Evolutionary conservation across 2,113 vertebrate genomes (phyloP), one percentile per base, ranked within the genome.

Genomic region (Pungitius pungitius): DNA sequence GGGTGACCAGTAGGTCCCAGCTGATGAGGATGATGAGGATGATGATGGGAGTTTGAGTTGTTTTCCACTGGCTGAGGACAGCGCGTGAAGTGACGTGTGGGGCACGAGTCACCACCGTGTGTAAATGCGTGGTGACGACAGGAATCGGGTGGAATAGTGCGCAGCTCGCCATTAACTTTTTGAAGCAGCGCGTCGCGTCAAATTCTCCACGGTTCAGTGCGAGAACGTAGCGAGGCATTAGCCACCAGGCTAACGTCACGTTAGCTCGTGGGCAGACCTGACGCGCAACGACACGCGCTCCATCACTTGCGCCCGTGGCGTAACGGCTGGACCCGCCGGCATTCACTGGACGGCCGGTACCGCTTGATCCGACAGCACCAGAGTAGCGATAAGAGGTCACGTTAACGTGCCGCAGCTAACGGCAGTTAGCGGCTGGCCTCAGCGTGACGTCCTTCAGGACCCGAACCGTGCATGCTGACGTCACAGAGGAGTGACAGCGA

Each of bases 371-470:
- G 27, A 2, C 6, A 6, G 18, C 24, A 3, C 3, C 7, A 2
- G 8, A 37, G 33, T 37, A 1, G 3, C 20, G 27, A 18, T 6
- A 33, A 26, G 10, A 51, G 26, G 2, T 74, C 15, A 6, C 6
- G 40, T 27, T 54, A 35, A 30, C 30, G 30, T 15, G 4, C 10
- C 17, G 3, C 40, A 49, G 63, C 73, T 80, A 68, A 20, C 37
- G 33, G 3, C n/a, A 8, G 20, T 8, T 72, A 76, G 68, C 55
- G 59, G 56, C 71, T 77, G 77, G 72, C 80, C 60, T 65, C 40
- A 11, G 20, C 59, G 17, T 47, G 39, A 11, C 9, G 18, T 55
- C n/a, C 30, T 13, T 15, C 24, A n/a, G 11, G 43, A 49, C 20
- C 3, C 14, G 33, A 62, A 56, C 24, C 6, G 1, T 1, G 43